Percentiles rank a stretch among this genome's conserved stretches.
Conservation (phyloP, 2,888 invertebrate species). For the Drosophila greeni region DNA sequence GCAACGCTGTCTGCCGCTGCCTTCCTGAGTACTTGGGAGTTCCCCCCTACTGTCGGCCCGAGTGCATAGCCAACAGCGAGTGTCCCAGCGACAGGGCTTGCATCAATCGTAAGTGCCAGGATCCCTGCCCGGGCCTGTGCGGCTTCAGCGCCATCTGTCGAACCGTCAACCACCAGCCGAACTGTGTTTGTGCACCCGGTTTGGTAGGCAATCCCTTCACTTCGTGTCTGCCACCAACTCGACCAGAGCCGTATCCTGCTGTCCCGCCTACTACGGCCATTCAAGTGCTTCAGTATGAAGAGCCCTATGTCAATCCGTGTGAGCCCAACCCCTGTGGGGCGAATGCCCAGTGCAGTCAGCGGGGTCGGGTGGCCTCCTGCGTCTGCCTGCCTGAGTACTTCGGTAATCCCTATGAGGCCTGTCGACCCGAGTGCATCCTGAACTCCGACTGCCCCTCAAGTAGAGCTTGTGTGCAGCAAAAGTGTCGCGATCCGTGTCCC, state of each 20-base stretch:
- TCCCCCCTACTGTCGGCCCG: conserved; percentile 86
- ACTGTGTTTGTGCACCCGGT: conserved; percentile 83
- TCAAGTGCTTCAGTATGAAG: conserved; percentile 60
- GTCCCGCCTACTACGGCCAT: conserved; percentile 42
- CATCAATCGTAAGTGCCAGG: conserved; percentile 86
- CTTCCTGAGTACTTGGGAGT: conserved; percentile 83
- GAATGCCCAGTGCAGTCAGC: conserved; percentile 83
- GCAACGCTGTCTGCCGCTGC: conserved; percentile 86
- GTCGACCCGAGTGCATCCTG: conserved; percentile 88
- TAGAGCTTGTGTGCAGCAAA: conserved; percentile 86
- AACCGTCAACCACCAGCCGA: conserved; percentile 86
- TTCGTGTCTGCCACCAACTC: conserved; percentile 79
- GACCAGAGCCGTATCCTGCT: conserved; percentile 25
- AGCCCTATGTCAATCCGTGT: conserved; percentile 80
- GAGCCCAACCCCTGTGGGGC: conserved; percentile 87
- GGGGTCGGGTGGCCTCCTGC: conserved; percentile 85
- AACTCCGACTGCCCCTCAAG: conserved; percentile 88
- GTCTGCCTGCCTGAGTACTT: conserved; percentile 84
- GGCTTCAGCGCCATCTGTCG: conserved; percentile 86
- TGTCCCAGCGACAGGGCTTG: conserved; percentile 86
- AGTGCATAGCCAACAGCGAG: conserved; percentile 86
- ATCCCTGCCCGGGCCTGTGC: conserved; percentile 88
- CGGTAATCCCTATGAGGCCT: conserved; percentile 84
- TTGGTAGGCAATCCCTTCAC: conserved; percentile 87
- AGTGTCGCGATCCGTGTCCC: conserved; percentile 89